Conservation (phyloP, 2,888 invertebrate genomes). For the Rhogogaster chlorosoma region DNA sequence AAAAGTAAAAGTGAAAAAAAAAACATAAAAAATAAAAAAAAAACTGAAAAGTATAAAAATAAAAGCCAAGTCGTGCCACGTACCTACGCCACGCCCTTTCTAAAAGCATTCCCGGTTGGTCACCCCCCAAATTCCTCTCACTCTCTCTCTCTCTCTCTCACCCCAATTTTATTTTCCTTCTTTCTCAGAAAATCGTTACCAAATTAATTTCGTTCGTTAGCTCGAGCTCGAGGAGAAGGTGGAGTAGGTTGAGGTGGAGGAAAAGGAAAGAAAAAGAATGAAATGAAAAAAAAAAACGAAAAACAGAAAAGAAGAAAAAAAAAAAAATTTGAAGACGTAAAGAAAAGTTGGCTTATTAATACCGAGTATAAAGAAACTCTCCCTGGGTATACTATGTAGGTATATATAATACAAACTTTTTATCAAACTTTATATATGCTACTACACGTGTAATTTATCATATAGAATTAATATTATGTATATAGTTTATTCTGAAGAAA, state of each 20-base stretch:
- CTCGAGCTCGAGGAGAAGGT: neutral
- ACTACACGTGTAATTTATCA: no score
- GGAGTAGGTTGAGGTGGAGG: neutral
- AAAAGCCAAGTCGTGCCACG: slow-evolving; percentile 39
- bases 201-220: slow-evolving; percentile 52
- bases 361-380: neutral
- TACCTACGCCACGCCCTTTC: slow-evolving; percentile 49
- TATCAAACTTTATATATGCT: neutral
- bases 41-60: slow-evolving; percentile 41
- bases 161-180: slow-evolving; percentile 52
- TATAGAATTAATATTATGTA: neutral
- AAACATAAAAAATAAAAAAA: neutral
- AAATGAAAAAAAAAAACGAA: neutral
- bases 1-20: neutral
- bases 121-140: slow-evolving; percentile 13
- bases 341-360: slow-evolving; percentile 42
- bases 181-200: slow-evolving; percentile 53
- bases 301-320: neutral
- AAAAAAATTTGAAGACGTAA: neutral
- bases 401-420: neutral
- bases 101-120: slow-evolving; percentile 47
- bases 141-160: neutral
- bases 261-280: neutral
- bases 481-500: no score
- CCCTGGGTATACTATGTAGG: neutral